These are phyloP conservation scores for Tanytarsus gracilentus DNA, from an alignment of 2,888 invertebrate genomes.

Conservation along the genomic window DNA sequence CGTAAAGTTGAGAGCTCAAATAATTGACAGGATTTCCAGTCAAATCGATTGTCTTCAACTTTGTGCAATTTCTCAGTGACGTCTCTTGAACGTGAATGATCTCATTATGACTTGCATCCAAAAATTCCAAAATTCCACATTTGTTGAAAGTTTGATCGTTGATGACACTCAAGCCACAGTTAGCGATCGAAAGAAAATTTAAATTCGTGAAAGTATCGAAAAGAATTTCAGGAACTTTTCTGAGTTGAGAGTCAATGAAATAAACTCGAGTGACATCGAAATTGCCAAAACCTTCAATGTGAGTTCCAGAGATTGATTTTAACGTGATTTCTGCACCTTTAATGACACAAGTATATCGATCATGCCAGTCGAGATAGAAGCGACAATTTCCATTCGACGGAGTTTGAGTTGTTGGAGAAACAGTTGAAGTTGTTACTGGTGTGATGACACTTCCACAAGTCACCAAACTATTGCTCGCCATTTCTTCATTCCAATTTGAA, in stretches of 20 bases:
- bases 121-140: background rate
- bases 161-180: background rate
- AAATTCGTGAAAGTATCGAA: background rate
- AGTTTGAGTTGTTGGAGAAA: background rate
- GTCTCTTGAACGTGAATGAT: background rate
- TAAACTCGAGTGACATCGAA: background rate
- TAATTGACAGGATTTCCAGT: no score
- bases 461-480: no score
- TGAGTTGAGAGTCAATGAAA: background rate
- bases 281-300: background rate
- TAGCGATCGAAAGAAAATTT: background rate
- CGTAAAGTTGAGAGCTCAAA: no score
- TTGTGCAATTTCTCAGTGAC: background rate
- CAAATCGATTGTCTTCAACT: background rate
- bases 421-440: background rate
- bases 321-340: background rate
- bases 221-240: background rate
- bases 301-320: background rate
- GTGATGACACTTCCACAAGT: background rate
- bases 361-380: background rate
- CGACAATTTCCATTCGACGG: background rate
- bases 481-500: no score
- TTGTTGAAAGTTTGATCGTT: background rate
- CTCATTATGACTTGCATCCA: background rate
- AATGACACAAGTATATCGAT: background rate